phyloP scores from a whole-genome alignment of 2,888 invertebrate genomes.

The Drosophila stalkeri region DNA sequence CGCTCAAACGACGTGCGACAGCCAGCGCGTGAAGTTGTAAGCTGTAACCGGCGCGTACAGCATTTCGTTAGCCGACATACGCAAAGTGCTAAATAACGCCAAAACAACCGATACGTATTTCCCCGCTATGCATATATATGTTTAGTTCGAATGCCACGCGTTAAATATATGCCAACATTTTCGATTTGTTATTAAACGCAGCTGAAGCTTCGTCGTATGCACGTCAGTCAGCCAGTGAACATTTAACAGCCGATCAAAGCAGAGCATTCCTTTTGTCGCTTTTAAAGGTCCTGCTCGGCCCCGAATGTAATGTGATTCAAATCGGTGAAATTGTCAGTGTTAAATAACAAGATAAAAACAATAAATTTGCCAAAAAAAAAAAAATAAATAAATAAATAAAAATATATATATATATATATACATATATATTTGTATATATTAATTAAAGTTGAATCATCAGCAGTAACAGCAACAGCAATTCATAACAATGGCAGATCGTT shows the following conservation, averaged over 20 bases:
- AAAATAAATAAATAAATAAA: slow-evolving; percentile 1
- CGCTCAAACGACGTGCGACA: slow-evolving; percentile 74
- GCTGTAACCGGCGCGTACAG: slow-evolving; percentile 60
- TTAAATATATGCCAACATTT: slow-evolving; percentile 64
- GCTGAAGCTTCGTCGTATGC: slow-evolving; percentile 53
- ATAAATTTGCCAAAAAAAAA: slow-evolving; percentile 13
- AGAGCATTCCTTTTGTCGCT: slow-evolving; percentile 1
- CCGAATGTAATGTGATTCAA: slow-evolving; percentile 13
- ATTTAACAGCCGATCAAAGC: slow-evolving; percentile 6
- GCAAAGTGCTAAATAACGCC: slow-evolving; percentile 54
- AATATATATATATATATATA: too few relatives aligned
- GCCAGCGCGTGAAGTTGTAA: slow-evolving; percentile 65
- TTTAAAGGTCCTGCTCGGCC: slow-evolving; percentile 34
- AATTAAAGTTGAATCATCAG: slow-evolving; percentile 30
- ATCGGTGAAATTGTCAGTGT: slow-evolving; percentile 28
- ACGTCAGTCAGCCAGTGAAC: slow-evolving; percentile 39
- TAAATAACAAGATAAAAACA: slow-evolving; percentile 4
- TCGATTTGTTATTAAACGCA: slow-evolving; percentile 58
- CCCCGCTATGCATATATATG: slow-evolving; percentile 1
- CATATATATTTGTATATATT: too few relatives aligned
- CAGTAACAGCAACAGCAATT: slow-evolving; percentile 8
- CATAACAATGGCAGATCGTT: slow-evolving; percentile 77
- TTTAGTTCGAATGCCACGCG: slow-evolving; percentile 30
- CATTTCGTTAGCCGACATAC: slow-evolving; percentile 30
- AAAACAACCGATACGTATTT: slow-evolving; percentile 8